A percentile compares a stretch with the other conserved stretches of the same genome.
phyloP scores from a whole-genome alignment of 1,140 invertebrate genomes.

The Listronotus oregonensis region DNA sequence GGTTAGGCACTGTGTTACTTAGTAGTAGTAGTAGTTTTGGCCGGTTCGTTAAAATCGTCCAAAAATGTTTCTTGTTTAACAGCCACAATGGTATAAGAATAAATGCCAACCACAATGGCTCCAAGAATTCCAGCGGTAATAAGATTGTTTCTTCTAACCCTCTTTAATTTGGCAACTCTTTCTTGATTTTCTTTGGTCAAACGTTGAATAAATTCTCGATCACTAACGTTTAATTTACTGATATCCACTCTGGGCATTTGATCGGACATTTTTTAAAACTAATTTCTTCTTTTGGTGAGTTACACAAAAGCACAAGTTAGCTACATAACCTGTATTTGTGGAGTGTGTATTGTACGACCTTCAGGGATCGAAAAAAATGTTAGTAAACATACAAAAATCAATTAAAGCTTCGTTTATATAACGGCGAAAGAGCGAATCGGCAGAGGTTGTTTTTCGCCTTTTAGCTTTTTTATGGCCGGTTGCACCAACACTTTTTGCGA shows the following conservation, averaged over 20 bases:
- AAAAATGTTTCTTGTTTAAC: conserved; percentile 86
- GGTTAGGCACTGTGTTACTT: conserved; percentile 49
- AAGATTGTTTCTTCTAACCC: conserved; percentile 66
- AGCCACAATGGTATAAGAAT: conserved; percentile 79
- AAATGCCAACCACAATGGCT: conserved; percentile 71
- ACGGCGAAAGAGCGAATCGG: too few relatives aligned
- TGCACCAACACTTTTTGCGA: too few relatives aligned
- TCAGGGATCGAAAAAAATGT: not conserved
- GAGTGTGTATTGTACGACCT: too few relatives aligned
- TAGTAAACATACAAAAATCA: too few relatives aligned
- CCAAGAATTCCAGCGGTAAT: conserved; percentile 66
- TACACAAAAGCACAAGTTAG: not conserved
- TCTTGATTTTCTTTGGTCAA: conserved; percentile 74
- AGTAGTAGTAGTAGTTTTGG: conserved; percentile 55
- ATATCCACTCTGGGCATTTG: conserved; percentile 65
- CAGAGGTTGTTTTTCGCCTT: too few relatives aligned
- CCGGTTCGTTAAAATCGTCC: conserved; percentile 83
- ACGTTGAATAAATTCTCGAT: conserved; percentile 77
- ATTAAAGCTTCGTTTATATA: too few relatives aligned
- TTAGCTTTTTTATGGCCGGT: too few relatives aligned
- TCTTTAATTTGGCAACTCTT: conserved; percentile 68
- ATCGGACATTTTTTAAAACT: conserved; percentile 49
- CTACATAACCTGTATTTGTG: too few relatives aligned
- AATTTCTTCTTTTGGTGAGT: not conserved
- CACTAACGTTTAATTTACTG: conserved; percentile 64